Evolutionary conservation across 2,113 vertebrate genomes (phyloP).

Genomic region (Thunnus thynnus): DNA sequence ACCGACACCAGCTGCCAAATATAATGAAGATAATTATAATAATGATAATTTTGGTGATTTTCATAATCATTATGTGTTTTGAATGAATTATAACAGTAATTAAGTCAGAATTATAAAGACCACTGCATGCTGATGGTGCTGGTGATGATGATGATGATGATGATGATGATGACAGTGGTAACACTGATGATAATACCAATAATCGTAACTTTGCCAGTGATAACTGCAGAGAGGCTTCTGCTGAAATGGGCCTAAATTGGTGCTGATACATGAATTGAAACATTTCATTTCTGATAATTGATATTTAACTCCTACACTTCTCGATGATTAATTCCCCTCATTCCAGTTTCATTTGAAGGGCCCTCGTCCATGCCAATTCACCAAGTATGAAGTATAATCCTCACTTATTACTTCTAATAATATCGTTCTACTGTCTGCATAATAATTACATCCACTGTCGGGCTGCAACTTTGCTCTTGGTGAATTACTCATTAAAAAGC

Average conservation of each 20-base stretch:
- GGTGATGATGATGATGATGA: not conserved
- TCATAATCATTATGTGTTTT: not conserved
- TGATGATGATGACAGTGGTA: not conserved
- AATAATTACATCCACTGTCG: conserved; percentile 40
- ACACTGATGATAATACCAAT: not conserved
- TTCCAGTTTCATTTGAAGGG: conserved; percentile 44
- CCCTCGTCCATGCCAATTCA: conserved; percentile 43
- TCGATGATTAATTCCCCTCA: conserved; percentile 52
- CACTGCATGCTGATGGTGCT: not conserved
- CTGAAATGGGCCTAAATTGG: conserved; percentile 20
- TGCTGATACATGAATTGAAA: conserved; percentile 29
- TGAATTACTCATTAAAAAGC: conserved; percentile 46
- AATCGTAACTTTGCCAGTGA: not conserved
- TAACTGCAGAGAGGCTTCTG: not conserved
- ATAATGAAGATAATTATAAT: not conserved
- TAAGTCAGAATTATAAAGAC: not conserved
- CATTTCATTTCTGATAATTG: conserved; percentile 56
- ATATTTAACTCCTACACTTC: conserved; percentile 47
- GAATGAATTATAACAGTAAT: not conserved
- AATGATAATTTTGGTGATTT: not conserved
- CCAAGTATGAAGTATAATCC: conserved; percentile 55
- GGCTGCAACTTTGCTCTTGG: conserved; percentile 46
- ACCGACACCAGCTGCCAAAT: not conserved
- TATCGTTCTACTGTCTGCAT: conserved; percentile 44
- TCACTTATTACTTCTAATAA: conserved; percentile 57